Evolutionary conservation across 2,797 vertebrate genomes (phyloP).

Genomic region (Ibycter americanus): DNA sequence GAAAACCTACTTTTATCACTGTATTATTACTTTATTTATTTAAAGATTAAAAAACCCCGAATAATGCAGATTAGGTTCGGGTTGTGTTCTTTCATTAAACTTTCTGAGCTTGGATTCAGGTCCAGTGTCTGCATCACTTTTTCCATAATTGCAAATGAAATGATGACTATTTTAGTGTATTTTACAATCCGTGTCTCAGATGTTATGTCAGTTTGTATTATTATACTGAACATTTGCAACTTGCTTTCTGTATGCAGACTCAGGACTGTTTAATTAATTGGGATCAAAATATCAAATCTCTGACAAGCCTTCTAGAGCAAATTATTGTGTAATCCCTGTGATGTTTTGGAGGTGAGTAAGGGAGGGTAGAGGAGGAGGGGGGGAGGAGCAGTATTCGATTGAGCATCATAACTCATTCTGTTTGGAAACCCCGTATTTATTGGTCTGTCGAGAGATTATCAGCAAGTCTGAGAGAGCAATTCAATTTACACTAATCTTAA

Average conservation of each 20-base stretch:
- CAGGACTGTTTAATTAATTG: neutral
- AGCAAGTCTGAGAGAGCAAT: neutral
- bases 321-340: neutral
- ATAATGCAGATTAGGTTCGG: neutral
- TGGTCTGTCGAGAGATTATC: constrained; percentile 21
- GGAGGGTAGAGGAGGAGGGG: neutral
- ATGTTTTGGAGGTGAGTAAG: neutral
- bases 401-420: neutral
- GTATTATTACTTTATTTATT: neutral
- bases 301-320: neutral
- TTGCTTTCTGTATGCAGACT: neutral
- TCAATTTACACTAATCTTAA: constrained; percentile 48
- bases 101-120: neutral
- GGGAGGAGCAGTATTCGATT: neutral
- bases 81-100: neutral
- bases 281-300: neutral
- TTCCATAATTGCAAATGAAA: neutral
- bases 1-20: neutral
- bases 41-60: neutral
- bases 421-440: constrained; percentile 3
- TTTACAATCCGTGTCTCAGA: neutral
- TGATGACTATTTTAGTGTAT: neutral
- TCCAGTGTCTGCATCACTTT: neutral
- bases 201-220: neutral
- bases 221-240: neutral